These are phyloP conservation scores for Hydrotaea cyrtoneurina DNA, from an alignment of 2,888 invertebrate genomes.

Conservation along the genomic window DNA sequence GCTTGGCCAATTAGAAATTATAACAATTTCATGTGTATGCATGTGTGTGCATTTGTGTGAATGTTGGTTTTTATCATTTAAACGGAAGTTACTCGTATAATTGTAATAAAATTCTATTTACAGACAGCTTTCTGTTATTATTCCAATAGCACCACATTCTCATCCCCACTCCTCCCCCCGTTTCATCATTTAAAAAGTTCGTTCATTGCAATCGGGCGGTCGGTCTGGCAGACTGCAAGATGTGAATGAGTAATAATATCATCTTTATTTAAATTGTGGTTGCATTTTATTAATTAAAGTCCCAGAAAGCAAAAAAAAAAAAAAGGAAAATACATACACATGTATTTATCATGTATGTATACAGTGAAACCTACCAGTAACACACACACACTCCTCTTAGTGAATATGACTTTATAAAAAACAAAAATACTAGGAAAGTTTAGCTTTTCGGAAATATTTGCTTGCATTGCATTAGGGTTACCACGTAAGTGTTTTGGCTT, in stretches of 20 bases:
- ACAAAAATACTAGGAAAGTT: too few species aligned
- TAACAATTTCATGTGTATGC: constrained; percentile 38
- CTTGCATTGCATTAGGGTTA: too few species aligned
- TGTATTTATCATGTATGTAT: constrained; percentile 2
- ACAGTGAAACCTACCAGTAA: neutral
- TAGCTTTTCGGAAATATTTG: too few species aligned
- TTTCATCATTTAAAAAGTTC: neutral
- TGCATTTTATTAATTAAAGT: constrained; percentile 67
- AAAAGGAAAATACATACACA: constrained; percentile 22
- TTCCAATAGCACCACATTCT: constrained; percentile 46
- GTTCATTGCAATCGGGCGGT: constrained; percentile 20
- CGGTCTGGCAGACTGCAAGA: constrained; percentile 4
- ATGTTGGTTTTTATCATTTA: constrained; percentile 15
- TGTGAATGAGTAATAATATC: constrained; percentile 66
- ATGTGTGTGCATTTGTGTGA: neutral
- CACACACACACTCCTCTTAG: too few species aligned
- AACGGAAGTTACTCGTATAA: constrained; percentile 66
- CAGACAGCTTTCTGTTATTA: constrained; percentile 45
- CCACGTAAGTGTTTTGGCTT: too few species aligned
- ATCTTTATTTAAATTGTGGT: constrained; percentile 67
- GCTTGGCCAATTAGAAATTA: constrained; percentile 60
- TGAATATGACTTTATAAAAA: too few species aligned
- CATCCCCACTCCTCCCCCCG: neutral
- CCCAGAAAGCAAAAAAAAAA: constrained; percentile 49
- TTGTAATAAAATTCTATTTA: constrained; percentile 64